Base-by-base conservation (phyloP, 2,888 invertebrate species). In the Campoplex capitator region DNA sequence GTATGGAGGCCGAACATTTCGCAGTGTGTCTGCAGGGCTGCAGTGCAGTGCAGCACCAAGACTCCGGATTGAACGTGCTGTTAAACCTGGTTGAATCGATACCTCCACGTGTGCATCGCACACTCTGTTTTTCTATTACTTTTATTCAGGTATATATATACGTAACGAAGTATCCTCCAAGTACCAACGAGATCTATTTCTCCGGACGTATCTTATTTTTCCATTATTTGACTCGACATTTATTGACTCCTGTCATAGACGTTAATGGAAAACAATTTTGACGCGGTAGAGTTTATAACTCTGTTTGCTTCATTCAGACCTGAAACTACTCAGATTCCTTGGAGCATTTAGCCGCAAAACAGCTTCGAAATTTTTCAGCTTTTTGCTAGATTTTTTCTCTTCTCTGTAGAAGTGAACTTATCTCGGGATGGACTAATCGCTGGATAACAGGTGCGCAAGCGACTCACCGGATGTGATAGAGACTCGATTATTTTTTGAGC, bases 31-130 rank as follows among this genome's bases (percentile, higher is more conserved):
- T 54, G 71, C 76, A 51, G 82, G 75, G 71, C 85, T 77, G 76
- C 85, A 81, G 76, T 87, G 87, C 87, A 87, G 82, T 74, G 62
- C 38, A 82, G 86, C 86, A 84, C 84, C 81, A 70, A 84, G 77
- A 73, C 51, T 65, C n/a, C n/a, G 68, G 80, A 77, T 84, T 48
- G 35, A 77, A 73, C 77, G 83, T 62, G 68, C 58, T 67, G 77
- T 42, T 68, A 67, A 71, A 48, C 83, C 78, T 51, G n/a, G 85
- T 18, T 62, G 54, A 82, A 86, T 86, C 83, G 83, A 86, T 86
- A 86, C 76, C 56, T 76, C 73, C 83, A 86, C 86, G 80, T 86
- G 83, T 76, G 23, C 23, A 80, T 68, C 73, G 42, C 48, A 62
- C 56, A 48, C 71, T 75, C 62, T 51, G 32, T 32, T 32, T 62